A percentile compares a stretch with the other conserved stretches of the same genome.
Conservation (phyloP, 37 sponge, comb jelly and placozoan genomes). For the Ianthella basta region DNA sequence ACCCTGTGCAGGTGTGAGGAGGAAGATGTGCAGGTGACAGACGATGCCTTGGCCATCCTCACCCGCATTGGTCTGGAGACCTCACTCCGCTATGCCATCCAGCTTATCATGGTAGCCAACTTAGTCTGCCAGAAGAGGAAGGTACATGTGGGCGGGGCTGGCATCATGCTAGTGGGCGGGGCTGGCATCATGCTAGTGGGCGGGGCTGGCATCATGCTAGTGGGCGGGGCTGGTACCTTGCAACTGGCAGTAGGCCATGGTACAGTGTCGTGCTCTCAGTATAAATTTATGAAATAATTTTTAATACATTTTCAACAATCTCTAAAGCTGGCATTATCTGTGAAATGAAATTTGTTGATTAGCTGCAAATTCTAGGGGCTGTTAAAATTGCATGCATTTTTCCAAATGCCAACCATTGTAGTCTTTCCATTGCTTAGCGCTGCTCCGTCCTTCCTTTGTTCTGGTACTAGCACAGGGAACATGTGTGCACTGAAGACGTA, state of each 20-base stretch:
- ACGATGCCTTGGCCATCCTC: conserved; percentile 90
- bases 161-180: not conserved
- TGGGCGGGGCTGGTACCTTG: not conserved
- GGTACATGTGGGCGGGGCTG: conserved; percentile 41
- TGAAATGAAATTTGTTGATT: no score
- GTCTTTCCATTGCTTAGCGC: no score
- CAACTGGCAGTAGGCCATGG: not conserved
- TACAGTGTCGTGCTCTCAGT: not conserved
- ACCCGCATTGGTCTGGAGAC: conserved; percentile 95
- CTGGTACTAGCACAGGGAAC: no score
- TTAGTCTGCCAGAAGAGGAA: conserved; percentile 93
- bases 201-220: not conserved
- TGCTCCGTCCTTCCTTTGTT: no score
- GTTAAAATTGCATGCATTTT: no score
- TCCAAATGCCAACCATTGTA: no score
- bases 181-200: no score
- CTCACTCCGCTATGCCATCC: conserved; percentile 95
- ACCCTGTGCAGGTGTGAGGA: conserved; percentile 90
- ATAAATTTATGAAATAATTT: no score
- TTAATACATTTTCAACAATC: no score
- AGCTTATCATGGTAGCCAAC: conserved; percentile 94
- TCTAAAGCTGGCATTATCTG: no score
- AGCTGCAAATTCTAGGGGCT: no score
- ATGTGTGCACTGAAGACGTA: no score
- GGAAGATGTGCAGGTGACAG: conserved; percentile 98